phyloP scores from a whole-genome alignment of 2,888 invertebrate genomes.

The Synergus gifuensis region DNA sequence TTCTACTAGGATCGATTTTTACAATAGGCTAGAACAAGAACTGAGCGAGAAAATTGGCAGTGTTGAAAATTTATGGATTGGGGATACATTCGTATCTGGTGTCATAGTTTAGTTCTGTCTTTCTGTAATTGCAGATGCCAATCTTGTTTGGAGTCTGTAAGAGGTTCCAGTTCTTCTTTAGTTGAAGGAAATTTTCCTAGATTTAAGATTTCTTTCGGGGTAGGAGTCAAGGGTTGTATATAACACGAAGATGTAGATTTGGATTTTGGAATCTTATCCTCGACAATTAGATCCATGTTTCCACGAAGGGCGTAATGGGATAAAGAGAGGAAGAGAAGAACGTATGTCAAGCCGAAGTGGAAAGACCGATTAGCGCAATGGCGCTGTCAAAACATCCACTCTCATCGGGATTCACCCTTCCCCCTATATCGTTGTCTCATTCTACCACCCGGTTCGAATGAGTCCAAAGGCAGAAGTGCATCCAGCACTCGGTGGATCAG shows the following conservation, averaged over 20 bases:
- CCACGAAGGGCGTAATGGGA: slow-evolving; percentile 56
- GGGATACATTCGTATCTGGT: not conserved
- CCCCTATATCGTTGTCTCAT: slow-evolving; percentile 41
- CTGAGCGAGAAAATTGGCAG: not conserved
- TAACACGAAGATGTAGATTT: slow-evolving; percentile 1
- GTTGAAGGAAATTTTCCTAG: not conserved
- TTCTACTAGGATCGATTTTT: slow-evolving; percentile 7
- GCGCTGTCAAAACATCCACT: slow-evolving; percentile 73
- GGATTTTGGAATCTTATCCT: not conserved
- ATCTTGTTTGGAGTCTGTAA: too few species aligned
- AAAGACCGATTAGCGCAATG: slow-evolving; percentile 74
- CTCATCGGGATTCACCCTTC: slow-evolving; percentile 47
- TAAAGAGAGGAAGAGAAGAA: slow-evolving; percentile 46
- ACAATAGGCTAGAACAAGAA: not conserved
- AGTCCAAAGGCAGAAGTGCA: slow-evolving; percentile 61
- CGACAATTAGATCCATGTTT: slow-evolving; percentile 57
- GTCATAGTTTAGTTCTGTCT: too few species aligned
- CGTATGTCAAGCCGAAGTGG: slow-evolving; percentile 65
- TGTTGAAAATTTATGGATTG: slow-evolving; percentile 3
- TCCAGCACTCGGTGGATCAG: slow-evolving; percentile 63
- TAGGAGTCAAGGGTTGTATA: not conserved
- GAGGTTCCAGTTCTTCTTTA: too few species aligned
- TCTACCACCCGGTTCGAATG: slow-evolving; percentile 50
- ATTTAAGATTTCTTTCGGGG: not conserved
- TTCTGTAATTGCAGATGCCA: too few species aligned